phyloP scores from a whole-genome alignment of 92 coral and sea anemone genomes.

The Phenganax stokvisi region DNA sequence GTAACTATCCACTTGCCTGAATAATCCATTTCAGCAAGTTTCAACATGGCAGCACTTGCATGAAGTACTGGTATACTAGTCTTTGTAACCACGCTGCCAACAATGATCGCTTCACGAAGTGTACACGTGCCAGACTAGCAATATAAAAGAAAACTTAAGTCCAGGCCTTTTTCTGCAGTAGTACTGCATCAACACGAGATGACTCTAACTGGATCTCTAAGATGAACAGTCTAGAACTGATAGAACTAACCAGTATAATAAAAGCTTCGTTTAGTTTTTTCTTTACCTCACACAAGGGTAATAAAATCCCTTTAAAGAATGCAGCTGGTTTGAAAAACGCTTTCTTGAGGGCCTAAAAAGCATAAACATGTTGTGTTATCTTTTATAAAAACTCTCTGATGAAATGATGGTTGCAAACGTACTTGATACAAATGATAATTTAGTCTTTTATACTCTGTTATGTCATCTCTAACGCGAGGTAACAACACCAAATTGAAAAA shows the following conservation, averaged over 20 bases:
- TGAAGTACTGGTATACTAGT: constrained; percentile 91
- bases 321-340: constrained; percentile 97
- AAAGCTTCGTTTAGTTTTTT: not conserved
- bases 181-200: not conserved
- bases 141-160: not conserved
- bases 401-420: not conserved
- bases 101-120: constrained; percentile 94
- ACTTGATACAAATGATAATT: constrained; percentile 96
- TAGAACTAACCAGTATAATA: not conserved
- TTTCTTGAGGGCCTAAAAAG: constrained; percentile 70
- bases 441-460: constrained; percentile 86
- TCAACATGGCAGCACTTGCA: constrained; percentile 90
- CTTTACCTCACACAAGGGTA: constrained; percentile 89
- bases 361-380: not conserved
- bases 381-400: not conserved
- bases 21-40: constrained; percentile 97
- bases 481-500: constrained; percentile 79
- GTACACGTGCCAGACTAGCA: constrained; percentile 75
- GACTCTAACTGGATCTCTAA: not conserved
- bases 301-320: constrained; percentile 87
- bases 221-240: not conserved
- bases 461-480: constrained; percentile 95
- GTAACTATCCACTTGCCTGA: constrained; percentile 53
- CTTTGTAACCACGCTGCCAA: constrained; percentile 83
- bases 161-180: not conserved